phyloP scores from a whole-genome alignment of 2,113 vertebrate species.

The Rhineura floridana region DNA sequence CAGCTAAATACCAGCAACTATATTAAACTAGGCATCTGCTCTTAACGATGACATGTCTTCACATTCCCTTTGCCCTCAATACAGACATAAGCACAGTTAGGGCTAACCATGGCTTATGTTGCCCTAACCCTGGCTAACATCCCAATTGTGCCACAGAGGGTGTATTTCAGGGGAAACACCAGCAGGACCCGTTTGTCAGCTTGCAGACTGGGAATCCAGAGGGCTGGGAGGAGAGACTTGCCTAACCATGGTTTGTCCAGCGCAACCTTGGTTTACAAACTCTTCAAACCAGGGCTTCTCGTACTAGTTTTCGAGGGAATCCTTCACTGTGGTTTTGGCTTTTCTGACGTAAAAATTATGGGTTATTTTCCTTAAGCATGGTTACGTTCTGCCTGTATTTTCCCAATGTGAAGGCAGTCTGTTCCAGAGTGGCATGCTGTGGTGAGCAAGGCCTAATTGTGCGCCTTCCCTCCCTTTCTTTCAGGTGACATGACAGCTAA shows the following conservation, averaged over 20 bases:
- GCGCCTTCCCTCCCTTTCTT: neutral
- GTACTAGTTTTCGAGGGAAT: neutral
- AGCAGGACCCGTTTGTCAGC: neutral
- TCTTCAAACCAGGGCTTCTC: neutral
- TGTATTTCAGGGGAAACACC: no score
- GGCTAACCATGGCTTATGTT: no score
- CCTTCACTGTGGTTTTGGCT: neutral
- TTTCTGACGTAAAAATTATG: neutral
- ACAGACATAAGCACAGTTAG: no score
- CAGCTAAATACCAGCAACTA: neutral
- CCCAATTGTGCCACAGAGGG: neutral
- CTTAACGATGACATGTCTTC: no score
- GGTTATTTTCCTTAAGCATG: neutral
- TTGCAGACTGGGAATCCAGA: neutral
- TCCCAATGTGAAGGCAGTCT: neutral
- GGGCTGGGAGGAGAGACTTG: no score
- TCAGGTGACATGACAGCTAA: slow-evolving; percentile 40
- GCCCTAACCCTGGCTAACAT: neutral
- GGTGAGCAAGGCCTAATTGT: neutral
- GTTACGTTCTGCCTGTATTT: no score
- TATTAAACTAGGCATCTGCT: neutral
- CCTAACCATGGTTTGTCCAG: neutral
- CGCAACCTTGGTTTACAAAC: neutral
- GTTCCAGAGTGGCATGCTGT: accelerated
- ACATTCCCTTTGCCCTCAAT: no score